Evolutionary conservation across 2,113 vertebrate species (phyloP), one percentile per base, ranked within the genome.

Genomic region (Cyprinus carpio): DNA sequence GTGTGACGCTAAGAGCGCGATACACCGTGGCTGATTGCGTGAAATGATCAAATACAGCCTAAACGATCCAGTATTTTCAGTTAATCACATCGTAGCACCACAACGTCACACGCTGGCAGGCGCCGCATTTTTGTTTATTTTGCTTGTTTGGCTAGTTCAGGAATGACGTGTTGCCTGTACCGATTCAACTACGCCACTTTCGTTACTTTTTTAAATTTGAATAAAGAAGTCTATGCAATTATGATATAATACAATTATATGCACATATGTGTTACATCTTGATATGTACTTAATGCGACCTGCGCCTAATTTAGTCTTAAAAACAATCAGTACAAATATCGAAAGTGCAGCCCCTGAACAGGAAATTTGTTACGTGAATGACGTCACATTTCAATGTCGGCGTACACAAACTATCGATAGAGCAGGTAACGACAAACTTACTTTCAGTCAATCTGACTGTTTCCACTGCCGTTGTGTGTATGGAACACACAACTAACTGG

Each of bases 61-160:
- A n/a, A 75, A 58, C 1, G 2, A 49, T 12, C 23, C n/a, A 37
- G 25, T 46, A 37, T 49, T 54, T 81, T 25, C 65, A 84, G 67
- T 20, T 7, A 31, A 58, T 69, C 11, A 58, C 75, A 79, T 87
- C 60, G 56, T 23, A n/a, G 62, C 64, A 75, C 29, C 43, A 67
- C 34, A 27, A 79, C 71, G 16, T 60, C 78, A 64, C 25, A 31
- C 16, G 51, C 27, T 40, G 37, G 23, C 46, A 62, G 60, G 75
- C 20, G 84, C 87, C 46, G 85, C 91, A 89, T 85, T 85, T 18
- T 84, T 93, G 94, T 95, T 95, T 95, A 94, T 92, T 89, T 92
- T 91, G 87, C 87, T 92, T 46, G 23, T 67, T 76, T 34, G 67
- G 78, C 65, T 81, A 54, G 83, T 31, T 56, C 78, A 75, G 1